Base-by-base conservation (phyloP, 2,888 invertebrate genomes). In the Blomia tropicalis region DNA sequence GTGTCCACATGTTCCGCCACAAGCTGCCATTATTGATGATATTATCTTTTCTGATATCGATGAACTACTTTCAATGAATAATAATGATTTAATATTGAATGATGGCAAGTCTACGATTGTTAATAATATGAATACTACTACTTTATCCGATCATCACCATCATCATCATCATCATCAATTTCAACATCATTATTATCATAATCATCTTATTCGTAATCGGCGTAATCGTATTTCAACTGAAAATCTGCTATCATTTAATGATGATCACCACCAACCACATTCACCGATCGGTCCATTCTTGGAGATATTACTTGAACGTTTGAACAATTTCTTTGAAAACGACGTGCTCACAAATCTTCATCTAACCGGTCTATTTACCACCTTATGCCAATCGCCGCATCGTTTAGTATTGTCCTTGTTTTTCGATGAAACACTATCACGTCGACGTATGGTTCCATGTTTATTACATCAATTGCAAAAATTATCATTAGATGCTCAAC, bases 391-490 rank as follows among this genome's bases (percentile, higher is more conserved):
- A 64, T 86, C 89, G 74, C 89, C 93, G 0, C 85, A 92, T 69
- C 89, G 92, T 4, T 76, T 95, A 61, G 77, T 95, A 59, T 81
- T 87, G 67, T 85, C 91, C 2, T 82, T 92, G 72, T 78, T 96
- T 53, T 79, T 96, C 66, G 87, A 89, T 70, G 84, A 87, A 65
- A 83, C 83, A 73, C 81, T 83, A 69, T 83, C 87, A 68, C 81
- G 90, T 71, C 89, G 90, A 73, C 90, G 91, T 1, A 86, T 86
- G 71, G 85, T 92, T 72, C 86, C 87, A 72, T 90, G 89, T 2
- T 79, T 93, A 66, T 85, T 85, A 74, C 30, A 36, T 29, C 27
- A 60, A 11, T 19, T 65, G 36, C 36, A 17, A n/a, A 32, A 56
- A 29, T 29, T 65, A 14, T 31, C 44, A n/a, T 31, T 60, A 36